Percentiles rank a stretch among this genome's conserved stretches.
These are phyloP conservation scores for Xiphophorus maculatus DNA, from an alignment of 2,113 vertebrate species.

Conservation along the genomic window DNA sequence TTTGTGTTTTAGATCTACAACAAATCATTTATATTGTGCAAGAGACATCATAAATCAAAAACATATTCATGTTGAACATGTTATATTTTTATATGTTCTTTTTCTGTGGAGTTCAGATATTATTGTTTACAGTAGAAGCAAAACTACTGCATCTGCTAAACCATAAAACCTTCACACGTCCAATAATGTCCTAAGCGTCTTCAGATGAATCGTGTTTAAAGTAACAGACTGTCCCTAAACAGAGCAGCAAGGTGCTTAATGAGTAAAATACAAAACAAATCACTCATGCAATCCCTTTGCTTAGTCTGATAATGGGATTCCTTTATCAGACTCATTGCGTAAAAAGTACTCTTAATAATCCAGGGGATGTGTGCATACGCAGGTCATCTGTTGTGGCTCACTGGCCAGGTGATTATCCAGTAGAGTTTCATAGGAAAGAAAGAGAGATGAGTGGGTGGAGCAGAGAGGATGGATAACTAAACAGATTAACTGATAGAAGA, in stretches of 20 bases:
- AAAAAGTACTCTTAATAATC: conserved; percentile 56
- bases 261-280: background rate
- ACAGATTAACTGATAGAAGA: conserved; percentile 69
- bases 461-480: conserved; percentile 66
- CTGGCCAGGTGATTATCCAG: conserved; percentile 64
- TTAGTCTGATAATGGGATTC: background rate
- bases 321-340: conserved; percentile 22
- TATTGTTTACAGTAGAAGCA: too few species aligned
- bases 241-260: background rate
- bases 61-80: too few species aligned
- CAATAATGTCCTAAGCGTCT: background rate
- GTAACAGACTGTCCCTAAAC: too few species aligned
- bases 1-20: too few species aligned
- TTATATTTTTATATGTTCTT: background rate
- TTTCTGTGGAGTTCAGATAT: background rate
- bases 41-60: too few species aligned
- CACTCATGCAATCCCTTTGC: background rate
- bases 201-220: background rate
- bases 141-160: too few species aligned
- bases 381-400: conserved; percentile 45
- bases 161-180: background rate
- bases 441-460: conserved; percentile 27
- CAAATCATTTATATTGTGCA: too few species aligned
- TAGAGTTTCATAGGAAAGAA: conserved; percentile 23
- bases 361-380: conserved; percentile 26